A percentile compares a stretch with the other conserved stretches of the same genome.
These are phyloP conservation scores for Poecilia gillii DNA, from an alignment of 2,797 vertebrate species.

Conservation along the genomic window DNA sequence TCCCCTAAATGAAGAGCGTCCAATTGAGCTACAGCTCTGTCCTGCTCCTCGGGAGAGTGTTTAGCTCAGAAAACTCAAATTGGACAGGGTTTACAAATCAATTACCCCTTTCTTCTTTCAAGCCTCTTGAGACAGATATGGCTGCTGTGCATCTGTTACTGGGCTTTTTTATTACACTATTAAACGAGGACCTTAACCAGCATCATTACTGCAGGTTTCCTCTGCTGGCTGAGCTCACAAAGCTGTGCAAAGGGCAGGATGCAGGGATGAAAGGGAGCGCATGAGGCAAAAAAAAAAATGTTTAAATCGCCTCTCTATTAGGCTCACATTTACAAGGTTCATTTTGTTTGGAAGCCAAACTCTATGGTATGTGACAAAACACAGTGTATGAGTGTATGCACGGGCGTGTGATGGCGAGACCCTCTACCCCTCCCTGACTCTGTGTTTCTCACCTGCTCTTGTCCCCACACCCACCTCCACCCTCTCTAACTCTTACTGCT, in stretches of 20 bases:
- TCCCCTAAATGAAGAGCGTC: slow-evolving; percentile 29
- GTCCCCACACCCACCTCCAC: slow-evolving; percentile 10
- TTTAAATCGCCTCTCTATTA: slow-evolving; percentile 74
- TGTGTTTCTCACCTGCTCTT: slow-evolving; percentile 63
- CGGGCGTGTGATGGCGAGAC: slow-evolving; percentile 30
- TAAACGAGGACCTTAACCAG: slow-evolving; percentile 72
- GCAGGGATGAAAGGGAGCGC: slow-evolving; percentile 69
- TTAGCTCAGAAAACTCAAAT: slow-evolving; percentile 44
- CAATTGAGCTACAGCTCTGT: slow-evolving; percentile 2
- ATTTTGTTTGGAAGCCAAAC: slow-evolving; percentile 71
- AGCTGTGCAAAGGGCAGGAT: slow-evolving; percentile 68
- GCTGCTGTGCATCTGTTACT: slow-evolving; percentile 76
- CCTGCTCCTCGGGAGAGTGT: slow-evolving; percentile 17
- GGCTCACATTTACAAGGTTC: slow-evolving; percentile 70
- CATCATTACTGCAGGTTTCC: slow-evolving; percentile 76
- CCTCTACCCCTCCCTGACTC: slow-evolving; percentile 31
- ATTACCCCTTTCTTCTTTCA: slow-evolving; percentile 69
- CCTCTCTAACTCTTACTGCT: slow-evolving; percentile 42
- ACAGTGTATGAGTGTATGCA: slow-evolving; percentile 35
- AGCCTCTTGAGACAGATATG: slow-evolving; percentile 63
- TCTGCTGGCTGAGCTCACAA: slow-evolving; percentile 58
- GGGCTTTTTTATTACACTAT: slow-evolving; percentile 74
- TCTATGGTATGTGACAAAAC: slow-evolving; percentile 64
- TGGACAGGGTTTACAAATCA: slow-evolving; percentile 70
- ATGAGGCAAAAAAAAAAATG: slow-evolving; percentile 58